These are phyloP conservation scores for Pachypsylla venusta DNA, from an alignment of 1,140 invertebrate species.

Conservation along the genomic window DNA sequence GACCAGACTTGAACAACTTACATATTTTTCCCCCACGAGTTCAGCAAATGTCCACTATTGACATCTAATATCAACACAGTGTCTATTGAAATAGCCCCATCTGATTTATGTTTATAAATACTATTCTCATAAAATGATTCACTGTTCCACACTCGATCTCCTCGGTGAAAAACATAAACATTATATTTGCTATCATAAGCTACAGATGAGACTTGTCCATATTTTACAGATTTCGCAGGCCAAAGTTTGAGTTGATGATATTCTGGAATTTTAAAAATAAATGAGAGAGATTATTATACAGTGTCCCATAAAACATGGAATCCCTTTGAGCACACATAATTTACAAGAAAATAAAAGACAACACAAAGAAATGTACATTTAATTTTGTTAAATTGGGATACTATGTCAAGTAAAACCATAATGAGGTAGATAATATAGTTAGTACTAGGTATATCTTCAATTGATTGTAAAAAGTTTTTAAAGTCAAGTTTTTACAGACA, in stretches of 20 bases:
- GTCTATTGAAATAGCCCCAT: slow-evolving; percentile 51
- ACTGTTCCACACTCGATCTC: slow-evolving; percentile 49
- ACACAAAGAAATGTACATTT: no score
- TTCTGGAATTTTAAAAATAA: no score
- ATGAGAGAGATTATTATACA: no score
- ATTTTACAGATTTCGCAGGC: slow-evolving; percentile 34
- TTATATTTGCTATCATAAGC: slow-evolving; percentile 54
- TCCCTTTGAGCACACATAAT: no score
- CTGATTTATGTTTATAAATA: slow-evolving; percentile 38
- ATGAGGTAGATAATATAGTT: no score
- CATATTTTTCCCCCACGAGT: slow-evolving; percentile 65
- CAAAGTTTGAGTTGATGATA: slow-evolving; percentile 30
- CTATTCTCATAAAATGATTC: slow-evolving; percentile 46
- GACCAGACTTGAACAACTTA: slow-evolving; percentile 40
- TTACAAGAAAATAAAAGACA: no score
- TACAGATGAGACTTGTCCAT: slow-evolving; percentile 69
- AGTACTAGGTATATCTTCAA: no score
- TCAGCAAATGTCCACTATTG: slow-evolving; percentile 47
- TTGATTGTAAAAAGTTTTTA: no score
- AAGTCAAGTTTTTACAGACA: no score
- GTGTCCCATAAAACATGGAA: no score
- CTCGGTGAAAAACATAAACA: slow-evolving; percentile 73
- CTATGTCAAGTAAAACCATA: no score
- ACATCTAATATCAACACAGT: slow-evolving; percentile 60
- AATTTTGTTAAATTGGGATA: no score